Conservation (phyloP, 2,113 vertebrate species). For the Falco punctatus region DNA sequence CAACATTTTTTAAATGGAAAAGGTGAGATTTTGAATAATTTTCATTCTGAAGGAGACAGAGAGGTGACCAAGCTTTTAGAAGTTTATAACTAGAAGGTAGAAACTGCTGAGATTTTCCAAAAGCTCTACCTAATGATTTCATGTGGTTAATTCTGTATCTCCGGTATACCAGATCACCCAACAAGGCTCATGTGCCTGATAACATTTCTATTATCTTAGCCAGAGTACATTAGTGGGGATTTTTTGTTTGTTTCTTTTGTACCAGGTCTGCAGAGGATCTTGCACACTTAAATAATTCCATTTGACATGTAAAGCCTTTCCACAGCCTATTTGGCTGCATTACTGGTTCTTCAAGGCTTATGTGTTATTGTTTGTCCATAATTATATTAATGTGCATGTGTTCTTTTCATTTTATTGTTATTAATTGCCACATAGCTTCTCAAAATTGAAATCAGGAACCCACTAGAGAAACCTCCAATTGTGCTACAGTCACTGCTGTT, state of each 20-base stretch:
- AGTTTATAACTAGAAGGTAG: background rate
- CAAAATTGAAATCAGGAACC: background rate
- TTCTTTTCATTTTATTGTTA: background rate
- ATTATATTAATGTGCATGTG: background rate
- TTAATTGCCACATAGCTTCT: background rate
- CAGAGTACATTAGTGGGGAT: background rate
- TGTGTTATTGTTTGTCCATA: background rate
- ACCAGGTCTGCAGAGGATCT: background rate
- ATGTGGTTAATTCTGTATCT: background rate
- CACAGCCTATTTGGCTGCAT: background rate
- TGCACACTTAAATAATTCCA: background rate
- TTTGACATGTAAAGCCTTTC: background rate
- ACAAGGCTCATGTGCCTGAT: background rate
- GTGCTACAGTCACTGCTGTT: background rate
- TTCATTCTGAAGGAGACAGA: background rate
- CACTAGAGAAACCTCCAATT: background rate
- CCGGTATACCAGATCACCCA: background rate
- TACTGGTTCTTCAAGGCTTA: background rate
- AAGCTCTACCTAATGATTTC: background rate
- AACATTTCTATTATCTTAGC: background rate
- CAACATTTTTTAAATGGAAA: background rate
- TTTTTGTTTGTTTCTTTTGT: background rate
- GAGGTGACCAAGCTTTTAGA: background rate
- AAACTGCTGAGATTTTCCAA: background rate
- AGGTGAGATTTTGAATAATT: background rate